Base-by-base conservation (phyloP, 2,888 invertebrate genomes). In the Drosophila ustulata region DNA sequence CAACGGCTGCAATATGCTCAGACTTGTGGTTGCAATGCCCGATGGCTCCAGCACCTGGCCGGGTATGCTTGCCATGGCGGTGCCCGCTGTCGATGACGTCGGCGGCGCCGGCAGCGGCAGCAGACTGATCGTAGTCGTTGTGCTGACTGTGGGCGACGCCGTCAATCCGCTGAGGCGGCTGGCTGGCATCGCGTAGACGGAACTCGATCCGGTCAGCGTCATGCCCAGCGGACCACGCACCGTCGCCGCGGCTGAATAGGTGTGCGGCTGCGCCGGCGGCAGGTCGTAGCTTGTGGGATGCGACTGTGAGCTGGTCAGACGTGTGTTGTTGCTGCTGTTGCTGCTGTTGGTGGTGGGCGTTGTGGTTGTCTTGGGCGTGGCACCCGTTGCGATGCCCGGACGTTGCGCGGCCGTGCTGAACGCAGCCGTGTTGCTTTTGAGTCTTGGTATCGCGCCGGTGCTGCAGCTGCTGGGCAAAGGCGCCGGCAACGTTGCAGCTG, bases 181-280 rank as follows among this genome's bases (percentile, higher is more conserved):
- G 45, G 67, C 63, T 18, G 83, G 81, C 72, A 84, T 73, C 46
- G 83, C 66, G 32, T 89, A 90, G 3, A 71, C 76, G n/a, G 85
- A 87, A 23, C 75, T 82, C 57, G 90, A 84, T 1, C 85, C 83
- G 26, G 80, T 80, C n/a, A 89, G 52, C 25, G 89, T 76, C 89
- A 91, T 91, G 57, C 88, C 90, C 37, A 91, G 73, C 0, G 91
- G 89, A 30, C 91, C 89, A 49, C 91, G 89, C 23, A 90, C 77
- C 11, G 90, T 88, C 11, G 86, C 78, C 26, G 78, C 51, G 4
- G 89, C 89, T 49, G 85, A 86, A 39, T 90, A 91, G 55, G 90
- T 90, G 71, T 91, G 91, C 46, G 92, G 91, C 75, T 82, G 87
- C 62, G 89, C 78, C 59, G 88, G 79, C 51, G 90, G 91, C 71